These are phyloP conservation scores for Leucoma salicis DNA, from an alignment of 2,888 invertebrate genomes.

Conservation along the genomic window DNA sequence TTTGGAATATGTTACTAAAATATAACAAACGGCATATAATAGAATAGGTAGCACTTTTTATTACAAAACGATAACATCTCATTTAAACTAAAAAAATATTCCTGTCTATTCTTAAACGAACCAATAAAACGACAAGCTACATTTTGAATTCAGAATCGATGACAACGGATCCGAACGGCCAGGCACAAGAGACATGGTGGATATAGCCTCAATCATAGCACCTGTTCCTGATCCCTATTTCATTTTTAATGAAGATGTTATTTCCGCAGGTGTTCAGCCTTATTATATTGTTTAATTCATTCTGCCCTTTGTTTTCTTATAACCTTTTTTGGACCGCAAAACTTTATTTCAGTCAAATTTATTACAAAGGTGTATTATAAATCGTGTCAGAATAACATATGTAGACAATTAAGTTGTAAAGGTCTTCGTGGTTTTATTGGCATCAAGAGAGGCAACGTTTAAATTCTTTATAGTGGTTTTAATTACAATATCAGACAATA, in stretches of 20 bases:
- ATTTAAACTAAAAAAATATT: too few species aligned
- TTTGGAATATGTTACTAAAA: too few species aligned
- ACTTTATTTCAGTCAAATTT: conserved; percentile 69
- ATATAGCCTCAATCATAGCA: conserved; percentile 58
- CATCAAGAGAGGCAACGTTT: conserved; percentile 53
- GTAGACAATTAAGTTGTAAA: conserved; percentile 78
- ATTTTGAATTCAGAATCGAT: conserved; percentile 8
- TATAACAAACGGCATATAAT: too few species aligned
- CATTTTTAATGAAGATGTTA: conserved; percentile 77
- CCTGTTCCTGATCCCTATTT: conserved; percentile 62
- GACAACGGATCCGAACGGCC: conserved; percentile 6
- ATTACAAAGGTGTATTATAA: conserved; percentile 74
- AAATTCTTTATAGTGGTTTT: conserved; percentile 40
- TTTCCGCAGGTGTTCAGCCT: conserved; percentile 72
- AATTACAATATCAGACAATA: conserved; percentile 50
- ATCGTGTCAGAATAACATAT: conserved; percentile 75
- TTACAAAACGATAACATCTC: too few species aligned
- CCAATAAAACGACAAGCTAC: conserved; percentile 1
- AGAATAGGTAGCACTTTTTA: too few species aligned
- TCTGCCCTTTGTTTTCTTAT: conserved; percentile 78
- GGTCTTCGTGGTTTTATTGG: conserved; percentile 60
- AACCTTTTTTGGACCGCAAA: conserved; percentile 63
- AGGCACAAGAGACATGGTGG: conserved; percentile 21
- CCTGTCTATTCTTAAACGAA: too few species aligned
- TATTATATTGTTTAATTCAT: conserved; percentile 78